phyloP scores from a whole-genome alignment of 2,797 vertebrate species.

The Numenius phaeopus region DNA sequence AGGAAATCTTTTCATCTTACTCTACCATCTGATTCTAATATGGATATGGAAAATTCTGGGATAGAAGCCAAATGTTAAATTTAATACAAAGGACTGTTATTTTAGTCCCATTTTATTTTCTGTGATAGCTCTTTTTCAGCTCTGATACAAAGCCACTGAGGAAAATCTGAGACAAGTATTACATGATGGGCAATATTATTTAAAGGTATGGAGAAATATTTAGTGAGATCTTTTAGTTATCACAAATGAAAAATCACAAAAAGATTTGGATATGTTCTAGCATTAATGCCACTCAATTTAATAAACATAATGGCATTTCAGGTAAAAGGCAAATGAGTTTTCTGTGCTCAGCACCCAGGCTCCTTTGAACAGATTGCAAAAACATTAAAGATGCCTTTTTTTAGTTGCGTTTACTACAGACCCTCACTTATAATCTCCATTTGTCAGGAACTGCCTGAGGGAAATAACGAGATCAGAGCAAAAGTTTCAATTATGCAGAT shows the following conservation, averaged over 20 bases:
- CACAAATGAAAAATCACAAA: conserved; percentile 22
- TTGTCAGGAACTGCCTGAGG: conserved; percentile 20
- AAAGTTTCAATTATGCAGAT: not conserved
- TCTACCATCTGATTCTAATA: conserved; percentile 57
- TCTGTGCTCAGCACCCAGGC: not conserved
- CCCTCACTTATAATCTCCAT: not conserved
- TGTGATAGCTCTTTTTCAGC: conserved; percentile 42
- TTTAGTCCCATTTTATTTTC: conserved; percentile 51
- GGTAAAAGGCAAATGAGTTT: conserved; percentile 16
- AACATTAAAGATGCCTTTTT: not conserved
- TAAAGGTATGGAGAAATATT: conserved; percentile 1
- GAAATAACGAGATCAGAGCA: not conserved
- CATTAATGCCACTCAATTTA: not conserved
- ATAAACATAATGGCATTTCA: conserved; percentile 20
- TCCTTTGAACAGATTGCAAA: not conserved
- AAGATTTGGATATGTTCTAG: not conserved
- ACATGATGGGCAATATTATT: not conserved
- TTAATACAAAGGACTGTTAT: conserved; percentile 59
- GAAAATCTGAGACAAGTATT: conserved; percentile 9
- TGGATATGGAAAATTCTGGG: conserved; percentile 44
- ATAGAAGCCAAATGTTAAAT: conserved; percentile 55
- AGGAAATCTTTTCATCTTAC: conserved; percentile 65
- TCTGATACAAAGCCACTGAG: not conserved
- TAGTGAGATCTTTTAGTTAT: not conserved
- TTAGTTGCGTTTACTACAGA: not conserved